Conservation (phyloP, 2,113 vertebrate species). For the Turdus rufiventris region DNA sequence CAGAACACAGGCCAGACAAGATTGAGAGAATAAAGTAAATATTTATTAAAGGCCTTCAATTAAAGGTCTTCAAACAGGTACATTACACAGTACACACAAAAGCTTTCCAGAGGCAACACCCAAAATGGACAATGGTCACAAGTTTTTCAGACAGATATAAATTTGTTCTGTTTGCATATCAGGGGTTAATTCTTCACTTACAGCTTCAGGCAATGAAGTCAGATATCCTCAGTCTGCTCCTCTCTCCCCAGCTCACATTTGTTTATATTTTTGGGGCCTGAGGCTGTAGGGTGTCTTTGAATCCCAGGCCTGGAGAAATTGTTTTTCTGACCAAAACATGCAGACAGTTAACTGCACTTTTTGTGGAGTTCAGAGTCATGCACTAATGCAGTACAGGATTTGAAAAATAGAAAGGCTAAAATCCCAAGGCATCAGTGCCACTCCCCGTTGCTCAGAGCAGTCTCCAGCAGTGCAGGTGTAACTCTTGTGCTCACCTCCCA, state of each 20-base stretch:
- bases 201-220: background rate
- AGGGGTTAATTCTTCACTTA: background rate
- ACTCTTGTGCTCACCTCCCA: rapidly evolving
- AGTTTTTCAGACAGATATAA: background rate
- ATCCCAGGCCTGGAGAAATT: rapidly evolving
- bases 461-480: background rate
- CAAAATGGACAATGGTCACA: rapidly evolving
- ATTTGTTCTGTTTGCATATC: background rate
- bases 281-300: background rate
- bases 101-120: background rate
- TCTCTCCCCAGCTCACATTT: background rate
- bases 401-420: background rate
- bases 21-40: background rate
- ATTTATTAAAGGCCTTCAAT: background rate
- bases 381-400: background rate
- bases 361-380: background rate
- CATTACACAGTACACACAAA: background rate
- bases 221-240: rapidly evolving
- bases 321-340: background rate
- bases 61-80: background rate
- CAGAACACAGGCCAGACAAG: background rate
- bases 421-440: background rate
- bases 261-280: background rate
- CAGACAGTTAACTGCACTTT: background rate
- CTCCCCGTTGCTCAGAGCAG: rapidly evolving